Percentiles rank a stretch among this genome's conserved stretches.
These are phyloP conservation scores for Chaetura pelagica DNA, from an alignment of 2,113 vertebrate species.

Conservation along the genomic window DNA sequence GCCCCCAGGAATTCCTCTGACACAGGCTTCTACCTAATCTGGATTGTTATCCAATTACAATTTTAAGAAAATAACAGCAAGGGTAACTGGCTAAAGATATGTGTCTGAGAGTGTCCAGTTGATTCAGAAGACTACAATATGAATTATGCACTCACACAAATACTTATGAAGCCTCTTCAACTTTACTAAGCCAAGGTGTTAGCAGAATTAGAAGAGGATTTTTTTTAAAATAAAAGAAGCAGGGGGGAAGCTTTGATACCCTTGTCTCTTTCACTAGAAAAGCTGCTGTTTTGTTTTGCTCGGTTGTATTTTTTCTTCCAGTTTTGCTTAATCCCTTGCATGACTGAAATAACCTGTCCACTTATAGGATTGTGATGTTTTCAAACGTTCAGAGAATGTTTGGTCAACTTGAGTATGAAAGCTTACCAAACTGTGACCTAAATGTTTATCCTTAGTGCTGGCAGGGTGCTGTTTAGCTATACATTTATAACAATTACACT, in stretches of 20 bases:
- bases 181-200: background rate
- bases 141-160: background rate
- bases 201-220: background rate
- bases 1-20: slow-evolving; percentile 33
- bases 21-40: background rate
- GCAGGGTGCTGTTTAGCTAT: background rate
- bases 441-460: slow-evolving; percentile 18
- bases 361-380: background rate
- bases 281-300: background rate
- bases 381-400: background rate
- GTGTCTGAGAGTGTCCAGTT: background rate
- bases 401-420: background rate
- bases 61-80: slow-evolving; percentile 36
- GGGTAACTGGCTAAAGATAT: slow-evolving; percentile 44
- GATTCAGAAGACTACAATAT: rapidly evolving
- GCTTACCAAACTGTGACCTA: slow-evolving; percentile 6
- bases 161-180: background rate
- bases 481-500: slow-evolving; percentile 20
- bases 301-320: background rate
- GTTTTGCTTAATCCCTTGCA: background rate
- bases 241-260: background rate
- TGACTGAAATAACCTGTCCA: background rate
- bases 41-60: slow-evolving; percentile 33
- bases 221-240: background rate
- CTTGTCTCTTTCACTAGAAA: background rate